A percentile compares a stretch with the other conserved stretches of the same genome.
Conservation (phyloP, 2,113 vertebrate genomes). For the Passer montanus region DNA sequence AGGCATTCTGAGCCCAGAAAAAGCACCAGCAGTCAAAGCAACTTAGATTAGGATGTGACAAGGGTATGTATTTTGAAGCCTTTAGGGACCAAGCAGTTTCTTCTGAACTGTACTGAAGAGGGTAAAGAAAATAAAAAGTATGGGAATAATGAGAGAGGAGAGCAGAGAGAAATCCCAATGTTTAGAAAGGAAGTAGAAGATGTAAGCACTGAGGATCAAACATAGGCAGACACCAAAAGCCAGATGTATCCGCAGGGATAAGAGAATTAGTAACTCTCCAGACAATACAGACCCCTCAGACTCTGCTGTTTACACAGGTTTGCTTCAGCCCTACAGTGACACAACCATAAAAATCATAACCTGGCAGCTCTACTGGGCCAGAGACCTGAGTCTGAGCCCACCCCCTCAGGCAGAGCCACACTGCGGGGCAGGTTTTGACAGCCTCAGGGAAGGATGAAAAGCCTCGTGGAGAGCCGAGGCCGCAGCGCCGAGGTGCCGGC, state of each 20-base stretch:
- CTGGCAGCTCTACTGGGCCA: neutral
- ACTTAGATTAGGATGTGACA: neutral
- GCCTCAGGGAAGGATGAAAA: neutral
- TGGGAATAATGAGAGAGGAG: neutral
- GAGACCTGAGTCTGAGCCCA: neutral
- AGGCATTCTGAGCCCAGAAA: neutral
- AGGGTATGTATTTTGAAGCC: neutral
- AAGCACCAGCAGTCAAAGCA: neutral
- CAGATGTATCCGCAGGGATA: neutral
- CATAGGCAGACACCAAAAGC: neutral
- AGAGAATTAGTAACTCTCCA: neutral
- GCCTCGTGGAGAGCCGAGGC: neutral
- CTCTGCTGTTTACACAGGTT: neutral
- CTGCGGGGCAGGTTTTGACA: neutral
- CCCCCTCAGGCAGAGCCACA: neutral
- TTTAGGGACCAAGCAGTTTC: neutral
- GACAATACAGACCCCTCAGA: neutral
- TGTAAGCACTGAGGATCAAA: neutral
- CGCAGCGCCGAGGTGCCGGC: neutral
- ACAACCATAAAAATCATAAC: neutral
- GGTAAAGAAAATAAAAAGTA: neutral
- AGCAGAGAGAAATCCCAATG: neutral
- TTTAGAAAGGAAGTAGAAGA: neutral
- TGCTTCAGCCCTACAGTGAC: neutral
- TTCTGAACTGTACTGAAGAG: neutral